These are phyloP conservation scores for Oryzias melastigma DNA, from an alignment of 2,113 vertebrate genomes.

Conservation along the genomic window DNA sequence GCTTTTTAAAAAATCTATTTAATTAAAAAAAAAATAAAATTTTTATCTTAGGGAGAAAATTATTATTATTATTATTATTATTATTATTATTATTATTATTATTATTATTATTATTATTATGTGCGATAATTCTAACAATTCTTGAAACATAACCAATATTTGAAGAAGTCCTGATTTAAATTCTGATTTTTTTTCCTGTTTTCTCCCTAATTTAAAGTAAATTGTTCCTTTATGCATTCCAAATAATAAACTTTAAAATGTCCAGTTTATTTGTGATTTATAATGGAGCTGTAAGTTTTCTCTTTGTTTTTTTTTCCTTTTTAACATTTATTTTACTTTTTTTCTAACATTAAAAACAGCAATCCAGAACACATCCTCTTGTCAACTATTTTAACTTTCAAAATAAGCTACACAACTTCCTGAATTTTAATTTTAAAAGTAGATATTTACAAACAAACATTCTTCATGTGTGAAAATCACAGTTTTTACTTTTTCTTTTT, in stretches of 20 bases:
- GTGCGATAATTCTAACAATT: neutral
- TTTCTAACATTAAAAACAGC: neutral
- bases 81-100: neutral
- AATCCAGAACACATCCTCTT: neutral
- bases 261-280: too few species aligned
- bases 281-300: too few species aligned
- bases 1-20: too few species aligned
- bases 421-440: too few species aligned
- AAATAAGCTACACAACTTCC: too few species aligned
- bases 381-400: neutral
- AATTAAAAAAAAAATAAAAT: too few species aligned
- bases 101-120: slow-evolving; percentile 1
- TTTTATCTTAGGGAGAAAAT: too few species aligned
- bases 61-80: neutral
- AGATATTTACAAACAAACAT: too few species aligned
- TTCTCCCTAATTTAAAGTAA: neutral
- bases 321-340: neutral
- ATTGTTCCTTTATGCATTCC: neutral
- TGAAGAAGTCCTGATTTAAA: neutral
- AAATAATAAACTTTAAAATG: neutral
- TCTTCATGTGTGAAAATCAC: too few species aligned
- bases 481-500: too few species aligned
- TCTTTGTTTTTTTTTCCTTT: neutral
- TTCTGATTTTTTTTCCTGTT: neutral
- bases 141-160: neutral